Evolutionary conservation across 2,888 invertebrate genomes (phyloP).

Genomic region (Troglohyphantes excavatus): DNA sequence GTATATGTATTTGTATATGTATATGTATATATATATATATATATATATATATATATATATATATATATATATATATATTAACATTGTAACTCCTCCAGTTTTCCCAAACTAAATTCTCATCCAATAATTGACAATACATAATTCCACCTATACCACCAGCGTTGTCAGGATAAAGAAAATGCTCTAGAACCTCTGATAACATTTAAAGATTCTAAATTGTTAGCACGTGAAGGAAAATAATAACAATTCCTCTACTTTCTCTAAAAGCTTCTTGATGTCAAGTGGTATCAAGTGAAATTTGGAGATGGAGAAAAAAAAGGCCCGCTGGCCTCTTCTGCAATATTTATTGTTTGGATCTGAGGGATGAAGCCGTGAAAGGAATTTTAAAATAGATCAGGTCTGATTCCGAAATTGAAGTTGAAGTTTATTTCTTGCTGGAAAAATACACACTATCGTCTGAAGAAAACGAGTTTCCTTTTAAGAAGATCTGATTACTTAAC

Average conservation of each 20-base stretch:
- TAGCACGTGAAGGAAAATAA: background rate
- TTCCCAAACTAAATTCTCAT: no score
- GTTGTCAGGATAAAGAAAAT: no score
- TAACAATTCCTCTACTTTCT: no score
- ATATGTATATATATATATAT: no score
- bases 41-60: no score
- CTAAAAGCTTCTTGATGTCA: background rate
- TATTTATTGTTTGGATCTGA: background rate
- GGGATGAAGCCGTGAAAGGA: background rate
- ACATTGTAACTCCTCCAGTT: no score
- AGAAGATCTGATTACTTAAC: background rate
- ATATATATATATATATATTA: no score
- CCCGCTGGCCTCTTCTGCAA: background rate
- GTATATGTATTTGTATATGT: no score
- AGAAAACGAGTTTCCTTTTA: background rate
- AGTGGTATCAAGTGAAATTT: slow-evolving; percentile 2
- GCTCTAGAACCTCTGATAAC: no score
- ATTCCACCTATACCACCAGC: no score
- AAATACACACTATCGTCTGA: background rate
- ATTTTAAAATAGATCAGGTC: background rate
- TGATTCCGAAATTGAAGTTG: slow-evolving; percentile 6
- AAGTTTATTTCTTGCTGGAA: background rate
- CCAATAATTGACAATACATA: no score
- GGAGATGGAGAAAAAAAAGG: background rate
- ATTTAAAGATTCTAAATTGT: slow-evolving; percentile 1